phyloP scores from a whole-genome alignment of 2,888 invertebrate species.

The Therioaphis trifolii region DNA sequence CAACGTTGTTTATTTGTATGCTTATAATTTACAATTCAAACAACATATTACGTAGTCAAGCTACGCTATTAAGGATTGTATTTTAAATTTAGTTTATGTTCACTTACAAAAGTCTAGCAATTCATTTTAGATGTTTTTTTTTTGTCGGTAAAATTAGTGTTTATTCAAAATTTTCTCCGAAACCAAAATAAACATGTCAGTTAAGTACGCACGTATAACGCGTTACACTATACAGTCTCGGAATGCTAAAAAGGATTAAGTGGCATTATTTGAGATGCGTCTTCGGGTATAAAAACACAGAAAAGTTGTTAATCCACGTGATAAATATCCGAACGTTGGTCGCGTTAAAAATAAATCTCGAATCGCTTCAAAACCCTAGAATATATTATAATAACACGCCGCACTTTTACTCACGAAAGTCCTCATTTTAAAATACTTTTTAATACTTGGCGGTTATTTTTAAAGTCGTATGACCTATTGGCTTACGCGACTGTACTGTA shows the following conservation, averaged over 20 bases:
- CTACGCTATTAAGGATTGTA: too few species aligned
- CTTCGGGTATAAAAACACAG: not conserved
- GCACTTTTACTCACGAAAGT: not conserved
- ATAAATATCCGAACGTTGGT: constrained; percentile 35
- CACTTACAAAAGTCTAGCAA: not conserved
- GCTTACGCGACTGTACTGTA: not conserved
- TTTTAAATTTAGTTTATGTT: constrained; percentile 8
- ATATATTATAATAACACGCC: not conserved
- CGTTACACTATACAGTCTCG: not conserved
- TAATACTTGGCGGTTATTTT: constrained; percentile 8
- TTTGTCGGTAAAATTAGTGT: not conserved
- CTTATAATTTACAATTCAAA: constrained; percentile 5
- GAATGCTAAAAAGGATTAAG: constrained; percentile 40
- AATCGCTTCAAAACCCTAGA: constrained; percentile 21
- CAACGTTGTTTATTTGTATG: not conserved
- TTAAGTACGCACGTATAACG: not conserved
- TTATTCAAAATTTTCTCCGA: not conserved
- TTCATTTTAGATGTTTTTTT: not conserved
- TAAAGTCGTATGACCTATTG: not conserved
- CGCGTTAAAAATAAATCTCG: constrained; percentile 23
- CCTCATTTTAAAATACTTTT: not conserved
- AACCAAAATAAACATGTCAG: constrained; percentile 12
- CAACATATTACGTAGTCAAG: too few species aligned
- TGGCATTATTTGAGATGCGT: constrained; percentile 6
- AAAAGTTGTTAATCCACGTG: constrained; percentile 32